Base-by-base conservation (phyloP, 2,797 vertebrate species). In the Lithobates pipiens region DNA sequence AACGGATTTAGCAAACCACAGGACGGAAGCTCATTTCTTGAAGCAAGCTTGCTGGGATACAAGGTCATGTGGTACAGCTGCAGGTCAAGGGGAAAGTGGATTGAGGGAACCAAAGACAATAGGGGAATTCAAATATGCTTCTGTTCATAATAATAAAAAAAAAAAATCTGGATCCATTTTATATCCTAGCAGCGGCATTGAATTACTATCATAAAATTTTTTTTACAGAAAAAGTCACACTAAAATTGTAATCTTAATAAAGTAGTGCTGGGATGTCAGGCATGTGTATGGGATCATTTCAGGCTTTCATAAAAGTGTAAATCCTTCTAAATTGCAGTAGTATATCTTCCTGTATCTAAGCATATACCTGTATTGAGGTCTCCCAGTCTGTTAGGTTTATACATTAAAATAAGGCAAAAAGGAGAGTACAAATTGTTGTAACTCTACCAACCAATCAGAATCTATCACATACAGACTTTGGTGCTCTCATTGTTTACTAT, bases 1-100 rank as follows among this genome's bases (percentile, higher is more conserved):
- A 77, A 77, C 34, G 68, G 69, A 86, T 78, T 83, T 78, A 36
- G 61, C 46, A 78, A 86, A 76, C 79, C 75, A 71, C 75, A 82
- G 10, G 70, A 85, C 15, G 70, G 57, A 70, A 69, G 15, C 25
- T 9, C 23, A 16, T 44, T 83, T 83, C 57, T 67, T 54, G 69
- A 72, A 79, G 23, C 27, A 54, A 50, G 44, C 16, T 44, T 44
- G 54, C 27, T 73, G 36, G 36, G 71, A 74, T 77, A 57, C 18
- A 11, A 78, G 39, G 75, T 86, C 78, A 77, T 83, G 29, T 73
- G 70, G 36, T 77, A 73, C 76, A 74, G 36, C 36, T 65, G 27
- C 21, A 73, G 74, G 65, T 69, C 42, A 54, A 23, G 6, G 25
- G 32, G 75, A 71, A 57, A 74, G 29, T 82, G 75, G 36, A 73